Percentiles rank a stretch among this genome's conserved stretches.
phyloP scores from a whole-genome alignment of 2,797 vertebrate genomes.

The Dryobates pubescens region DNA sequence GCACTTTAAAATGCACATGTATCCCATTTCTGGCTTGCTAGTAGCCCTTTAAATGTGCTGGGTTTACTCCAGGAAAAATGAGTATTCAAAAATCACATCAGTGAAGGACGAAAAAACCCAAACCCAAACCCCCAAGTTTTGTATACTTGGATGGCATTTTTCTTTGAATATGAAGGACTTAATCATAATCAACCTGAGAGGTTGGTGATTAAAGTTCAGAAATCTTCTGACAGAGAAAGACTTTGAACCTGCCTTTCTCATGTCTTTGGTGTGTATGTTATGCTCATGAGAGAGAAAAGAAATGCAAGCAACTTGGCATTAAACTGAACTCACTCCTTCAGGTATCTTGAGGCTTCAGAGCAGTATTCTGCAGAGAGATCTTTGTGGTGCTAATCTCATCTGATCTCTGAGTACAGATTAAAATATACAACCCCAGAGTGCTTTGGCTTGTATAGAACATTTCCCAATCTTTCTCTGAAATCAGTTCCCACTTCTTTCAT shows the following conservation, averaged over 20 bases:
- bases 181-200: constrained; percentile 22
- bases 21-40: constrained; percentile 42
- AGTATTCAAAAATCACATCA: constrained; percentile 52
- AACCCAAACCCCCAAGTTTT: not conserved
- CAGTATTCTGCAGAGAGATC: not conserved
- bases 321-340: not conserved
- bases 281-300: not conserved
- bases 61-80: constrained; percentile 55
- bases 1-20: constrained; percentile 24
- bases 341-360: not conserved
- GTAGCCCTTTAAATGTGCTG: constrained; percentile 39
- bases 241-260: constrained; percentile 14
- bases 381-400: not conserved
- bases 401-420: constrained; percentile 2
- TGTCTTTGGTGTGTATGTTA: constrained; percentile 2
- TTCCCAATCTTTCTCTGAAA: constrained; percentile 17
- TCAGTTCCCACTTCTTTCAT: not conserved
- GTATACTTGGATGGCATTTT: constrained; percentile 58
- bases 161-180: constrained; percentile 42
- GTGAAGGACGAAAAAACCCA: not conserved
- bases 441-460: not conserved
- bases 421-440: not conserved
- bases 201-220: constrained; percentile 36
- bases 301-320: not conserved
- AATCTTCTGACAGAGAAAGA: constrained; percentile 3